Base-by-base conservation (phyloP, 2,888 invertebrate species). In the Pteria penguin region DNA sequence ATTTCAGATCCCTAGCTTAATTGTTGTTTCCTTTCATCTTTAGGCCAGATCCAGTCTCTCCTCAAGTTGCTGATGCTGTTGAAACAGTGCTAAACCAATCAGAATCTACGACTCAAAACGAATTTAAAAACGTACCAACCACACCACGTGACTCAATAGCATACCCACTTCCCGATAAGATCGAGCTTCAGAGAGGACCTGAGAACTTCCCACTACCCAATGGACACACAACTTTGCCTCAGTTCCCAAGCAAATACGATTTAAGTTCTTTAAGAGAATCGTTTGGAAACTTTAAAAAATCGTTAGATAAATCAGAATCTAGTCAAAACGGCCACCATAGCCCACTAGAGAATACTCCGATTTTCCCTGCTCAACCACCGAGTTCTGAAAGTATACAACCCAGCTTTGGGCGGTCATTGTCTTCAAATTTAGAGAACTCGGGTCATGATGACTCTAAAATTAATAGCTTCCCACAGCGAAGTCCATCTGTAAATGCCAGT, bases 31-130 rank as follows among this genome's bases (percentile, higher is more conserved):
- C 58, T 52, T 68, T 61, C 31, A n/a, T 58, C 82, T 84, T 57
- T 83, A 87, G 87, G 84, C 82, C 84, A 75, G 87, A 87, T 66
- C 80, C 83, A 18, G 79, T 84, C 62, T 85, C 85, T 4, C 86
- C 87, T 24, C 83, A 85, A 62, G 83, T 81, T 36, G 84, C 84
- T 5, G 87, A 87, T 76, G 83, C 83, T 24, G 82, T 86, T 29
- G 83, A 84, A 52, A 80, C 79, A 61, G 80, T 45, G 8, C 45
- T 45, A 45, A 45, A 45, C 45, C 8, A 18, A 45, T 45, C 45
- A 8, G 45, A 18, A 45, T 45, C 45, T 45, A 8, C 45, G 8
- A 45, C 45, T 14, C 8, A 45, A 18, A 45, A 18, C 18, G 45
- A 45, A 45, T 14, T 14, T 8, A 45, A 45, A 8, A 45, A 8